Base-by-base conservation (phyloP, 2,797 vertebrate genomes). In the Labeo calbasu region DNA sequence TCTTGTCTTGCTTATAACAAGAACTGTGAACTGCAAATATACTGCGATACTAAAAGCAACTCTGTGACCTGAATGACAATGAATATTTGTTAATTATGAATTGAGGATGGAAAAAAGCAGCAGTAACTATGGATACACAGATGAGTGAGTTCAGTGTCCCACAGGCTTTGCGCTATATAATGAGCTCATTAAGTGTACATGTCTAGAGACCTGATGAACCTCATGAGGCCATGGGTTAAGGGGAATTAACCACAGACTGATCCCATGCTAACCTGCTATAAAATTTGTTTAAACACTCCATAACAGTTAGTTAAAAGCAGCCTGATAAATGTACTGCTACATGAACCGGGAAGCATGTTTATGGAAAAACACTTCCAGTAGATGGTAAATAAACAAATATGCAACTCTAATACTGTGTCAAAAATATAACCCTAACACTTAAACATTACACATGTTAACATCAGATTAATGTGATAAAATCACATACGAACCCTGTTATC, bases 141-240 rank as follows among this genome's bases (percentile, higher is more conserved):
- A 50, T 28, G 59, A 65, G 59, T 32, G 59, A 46, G 55, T 46
- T 70, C 68, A 23, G 40, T 46, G 36, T 73, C 70, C 48, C 46
- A 50, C n/a, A 73, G 48, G 48, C 23, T 51, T 23, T 51, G 70
- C 57, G 32, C 12, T 65, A 63, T 50, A 78, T 78, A 79, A 79
- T 66, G 59, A 79, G 61, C 43, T 79, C 61, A 79, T 51, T 51
- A 32, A 66, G 77, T 21, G 25, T 51, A 13, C 5, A 50, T 51
- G 61, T 51, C 46, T 32, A 51, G 77, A 66, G 77, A 79, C 40
- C 23, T 28, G 77, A 65, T 4, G 10, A 79, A 72, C 51, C 43
- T 32, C 43, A 79, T 14, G 43, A 79, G 77, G 28, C 61, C 77
- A 79, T 25, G 61, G 23, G 46, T 50, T 36, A 43, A 40, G 6